phyloP scores from a whole-genome alignment of 1,140 invertebrate species.

The Drosophila erecta region DNA sequence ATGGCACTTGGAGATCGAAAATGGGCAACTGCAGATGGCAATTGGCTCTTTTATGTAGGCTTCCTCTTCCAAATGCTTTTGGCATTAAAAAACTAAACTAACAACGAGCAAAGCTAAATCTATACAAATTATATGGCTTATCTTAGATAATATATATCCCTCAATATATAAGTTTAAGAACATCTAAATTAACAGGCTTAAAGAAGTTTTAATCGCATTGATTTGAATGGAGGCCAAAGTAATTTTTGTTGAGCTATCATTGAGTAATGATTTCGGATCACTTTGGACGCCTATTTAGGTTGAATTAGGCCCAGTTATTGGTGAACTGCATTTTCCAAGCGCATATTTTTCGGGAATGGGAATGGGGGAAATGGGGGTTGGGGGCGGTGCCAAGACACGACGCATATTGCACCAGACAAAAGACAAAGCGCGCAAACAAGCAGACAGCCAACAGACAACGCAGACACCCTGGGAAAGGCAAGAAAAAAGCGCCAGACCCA shows the following conservation, averaged over 20 bases:
- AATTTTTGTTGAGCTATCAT: neutral
- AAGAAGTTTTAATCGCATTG: no score
- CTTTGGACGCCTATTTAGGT: neutral
- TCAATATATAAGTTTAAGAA: no score
- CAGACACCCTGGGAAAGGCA: constrained; percentile 28
- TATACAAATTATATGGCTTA: no score
- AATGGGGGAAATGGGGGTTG: constrained; percentile 1
- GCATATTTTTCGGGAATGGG: neutral
- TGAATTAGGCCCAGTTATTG: constrained; percentile 6
- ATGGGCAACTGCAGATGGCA: neutral
- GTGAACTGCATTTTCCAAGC: neutral
- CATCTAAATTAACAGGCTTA: no score
- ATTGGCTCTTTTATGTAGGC: neutral
- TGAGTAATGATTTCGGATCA: neutral
- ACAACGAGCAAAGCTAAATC: no score
- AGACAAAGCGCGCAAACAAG: constrained; percentile 65
- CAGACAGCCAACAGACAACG: constrained; percentile 54
- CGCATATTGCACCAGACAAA: constrained; percentile 70
- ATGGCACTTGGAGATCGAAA: constrained; percentile 1
- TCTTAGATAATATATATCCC: no score
- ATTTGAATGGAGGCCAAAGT: neutral
- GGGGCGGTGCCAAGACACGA: constrained; percentile 52
- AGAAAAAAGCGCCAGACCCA: constrained; percentile 2
- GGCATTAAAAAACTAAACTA: neutral
- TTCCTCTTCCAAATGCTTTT: neutral